These are phyloP conservation scores for Gasteruption jaculator DNA, from an alignment of 2,888 invertebrate species.

Conservation along the genomic window DNA sequence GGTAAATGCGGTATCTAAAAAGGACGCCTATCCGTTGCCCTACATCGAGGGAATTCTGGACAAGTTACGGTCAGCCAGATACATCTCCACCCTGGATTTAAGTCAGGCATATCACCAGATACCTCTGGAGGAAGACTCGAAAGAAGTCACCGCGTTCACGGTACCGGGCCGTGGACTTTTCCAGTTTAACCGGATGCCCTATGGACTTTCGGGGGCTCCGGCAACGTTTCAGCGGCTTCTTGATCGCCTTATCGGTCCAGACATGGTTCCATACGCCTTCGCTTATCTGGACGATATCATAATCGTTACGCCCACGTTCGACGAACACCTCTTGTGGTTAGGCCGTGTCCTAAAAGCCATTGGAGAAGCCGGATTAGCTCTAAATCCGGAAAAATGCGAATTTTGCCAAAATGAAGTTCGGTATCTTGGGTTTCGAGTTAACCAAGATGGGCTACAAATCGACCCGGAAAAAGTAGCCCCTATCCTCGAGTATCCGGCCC, in stretches of 20 bases:
- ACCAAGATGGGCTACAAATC: no score
- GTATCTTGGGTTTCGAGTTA: no score
- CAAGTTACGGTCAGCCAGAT: conserved; percentile 31
- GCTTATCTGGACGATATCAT: conserved; percentile 17
- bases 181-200: conserved; percentile 34
- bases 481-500: conserved; percentile 18
- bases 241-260: conserved; percentile 25
- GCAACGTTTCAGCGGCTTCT: conserved; percentile 31
- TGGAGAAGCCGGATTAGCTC: conserved; percentile 1
- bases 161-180: conserved; percentile 31
- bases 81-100: conserved; percentile 34
- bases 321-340: conserved; percentile 10
- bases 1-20: conserved; percentile 32
- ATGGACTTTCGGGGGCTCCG: conserved; percentile 30
- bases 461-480: conserved; percentile 16
- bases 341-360: conserved; percentile 12
- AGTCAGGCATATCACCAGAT: conserved; percentile 33
- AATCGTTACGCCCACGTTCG: conserved; percentile 14
- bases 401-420: no score
- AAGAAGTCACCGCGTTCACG: conserved; percentile 32
- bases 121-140: conserved; percentile 21
- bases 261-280: conserved; percentile 10
- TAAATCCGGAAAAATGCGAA: conserved; percentile 14
- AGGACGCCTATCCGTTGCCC: conserved; percentile 36
- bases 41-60: conserved; percentile 34